Evolutionary conservation across 2,888 invertebrate genomes (phyloP).

Genomic region (Dinocampus coccinellae): DNA sequence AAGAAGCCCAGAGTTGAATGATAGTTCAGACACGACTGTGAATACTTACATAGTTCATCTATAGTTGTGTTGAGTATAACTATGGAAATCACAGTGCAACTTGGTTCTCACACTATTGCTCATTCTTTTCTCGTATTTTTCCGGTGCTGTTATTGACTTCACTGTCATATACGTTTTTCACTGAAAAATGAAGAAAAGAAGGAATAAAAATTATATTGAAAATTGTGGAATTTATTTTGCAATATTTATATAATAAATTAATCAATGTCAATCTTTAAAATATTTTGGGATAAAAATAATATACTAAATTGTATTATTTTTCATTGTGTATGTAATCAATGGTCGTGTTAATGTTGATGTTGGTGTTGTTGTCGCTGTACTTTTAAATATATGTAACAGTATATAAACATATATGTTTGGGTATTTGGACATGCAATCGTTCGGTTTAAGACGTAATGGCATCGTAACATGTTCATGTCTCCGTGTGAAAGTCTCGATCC

Average conservation of each 20-base stretch:
- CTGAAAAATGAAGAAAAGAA: no score
- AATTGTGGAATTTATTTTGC: no score
- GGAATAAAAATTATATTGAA: no score
- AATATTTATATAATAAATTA: no score
- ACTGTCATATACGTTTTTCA: neutral
- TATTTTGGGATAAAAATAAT: neutral
- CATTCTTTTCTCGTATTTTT: conserved; percentile 47
- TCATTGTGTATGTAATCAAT: neutral
- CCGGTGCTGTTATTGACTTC: neutral
- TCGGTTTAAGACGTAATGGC: conserved; percentile 48
- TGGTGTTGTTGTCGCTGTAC: no score
- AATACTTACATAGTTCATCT: no score
- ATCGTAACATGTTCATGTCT: conserved; percentile 35
- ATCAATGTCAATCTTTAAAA: neutral
- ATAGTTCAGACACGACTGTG: conserved; percentile 7
- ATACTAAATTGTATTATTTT: neutral
- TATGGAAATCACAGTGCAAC: conserved; percentile 61
- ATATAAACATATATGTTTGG: neutral
- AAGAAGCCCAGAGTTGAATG: conserved; percentile 7
- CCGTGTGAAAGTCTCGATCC: conserved; percentile 45
- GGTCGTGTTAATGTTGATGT: no score
- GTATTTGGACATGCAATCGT: conserved; percentile 3
- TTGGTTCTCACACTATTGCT: conserved; percentile 62
- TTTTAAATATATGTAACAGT: neutral
- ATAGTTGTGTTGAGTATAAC: conserved; percentile 52